phyloP scores from a whole-genome alignment of 2,888 invertebrate species.

The Marronus borbonicus region DNA sequence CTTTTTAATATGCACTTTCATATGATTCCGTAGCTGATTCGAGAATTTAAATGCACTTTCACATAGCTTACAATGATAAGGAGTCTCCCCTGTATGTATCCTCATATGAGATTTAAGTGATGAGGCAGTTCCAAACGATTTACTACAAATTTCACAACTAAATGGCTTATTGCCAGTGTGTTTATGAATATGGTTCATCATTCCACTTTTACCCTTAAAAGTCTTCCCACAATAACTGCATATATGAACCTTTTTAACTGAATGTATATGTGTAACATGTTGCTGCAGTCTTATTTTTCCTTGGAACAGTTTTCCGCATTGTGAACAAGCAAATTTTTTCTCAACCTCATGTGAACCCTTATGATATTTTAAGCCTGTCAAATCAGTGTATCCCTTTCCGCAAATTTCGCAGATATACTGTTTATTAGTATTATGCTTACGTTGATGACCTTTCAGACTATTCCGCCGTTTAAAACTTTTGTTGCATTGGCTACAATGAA shows the following conservation, averaged over 20 bases:
- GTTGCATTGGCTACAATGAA: not conserved
- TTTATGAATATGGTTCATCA: slow-evolving; percentile 13
- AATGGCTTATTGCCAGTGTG: slow-evolving; percentile 34
- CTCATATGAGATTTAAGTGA: slow-evolving; percentile 21
- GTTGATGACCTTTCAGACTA: not conserved
- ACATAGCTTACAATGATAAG: slow-evolving; percentile 18
- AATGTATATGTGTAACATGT: not conserved
- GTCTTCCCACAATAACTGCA: slow-evolving; percentile 21
- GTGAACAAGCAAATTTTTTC: not conserved
- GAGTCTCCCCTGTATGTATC: slow-evolving; percentile 20
- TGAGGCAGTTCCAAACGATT: not conserved
- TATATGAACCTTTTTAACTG: not conserved
- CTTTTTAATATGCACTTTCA: slow-evolving; percentile 1
- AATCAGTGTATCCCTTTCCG: not conserved
- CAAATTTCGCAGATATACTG: not conserved
- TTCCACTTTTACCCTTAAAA: not conserved
- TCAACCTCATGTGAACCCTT: not conserved
- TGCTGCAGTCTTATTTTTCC: not conserved
- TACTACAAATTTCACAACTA: slow-evolving; percentile 23
- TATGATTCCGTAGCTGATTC: not conserved
- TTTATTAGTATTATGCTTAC: not conserved
- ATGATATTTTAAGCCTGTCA: not conserved
- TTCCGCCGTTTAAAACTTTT: not conserved
- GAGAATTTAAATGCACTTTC: slow-evolving; percentile 10
- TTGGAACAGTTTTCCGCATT: slow-evolving; percentile 16